Conservation (phyloP, 2,888 invertebrate species). For the Tenthredo amoena region DNA sequence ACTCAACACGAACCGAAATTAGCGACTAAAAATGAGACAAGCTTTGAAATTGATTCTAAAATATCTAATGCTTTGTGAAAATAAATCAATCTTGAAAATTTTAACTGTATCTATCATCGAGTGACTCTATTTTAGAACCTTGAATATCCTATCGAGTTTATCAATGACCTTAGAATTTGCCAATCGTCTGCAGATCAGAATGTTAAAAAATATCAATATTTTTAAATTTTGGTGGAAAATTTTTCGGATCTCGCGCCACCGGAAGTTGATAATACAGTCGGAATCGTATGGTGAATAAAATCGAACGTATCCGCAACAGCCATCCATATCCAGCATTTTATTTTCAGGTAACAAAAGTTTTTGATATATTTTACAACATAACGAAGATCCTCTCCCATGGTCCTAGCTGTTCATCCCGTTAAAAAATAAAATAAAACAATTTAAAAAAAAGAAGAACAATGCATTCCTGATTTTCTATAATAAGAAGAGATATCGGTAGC, state of each 20-base stretch:
- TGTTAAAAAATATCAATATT: not conserved
- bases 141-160: not conserved
- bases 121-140: not conserved
- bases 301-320: slow-evolving; percentile 49
- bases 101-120: not conserved
- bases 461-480: not conserved
- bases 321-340: slow-evolving; percentile 53
- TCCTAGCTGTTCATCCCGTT: not conserved
- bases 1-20: slow-evolving; percentile 40
- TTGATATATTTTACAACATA: slow-evolving; percentile 44
- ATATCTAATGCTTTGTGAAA: not conserved
- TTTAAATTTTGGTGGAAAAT: not conserved
- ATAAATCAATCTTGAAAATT: not conserved
- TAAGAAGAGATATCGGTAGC: not conserved
- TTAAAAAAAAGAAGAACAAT: not conserved
- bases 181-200: too few relatives aligned
- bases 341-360: slow-evolving; percentile 44
- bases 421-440: not conserved
- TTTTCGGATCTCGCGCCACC: not conserved
- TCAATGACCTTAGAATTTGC: not conserved
- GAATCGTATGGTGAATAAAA: not conserved
- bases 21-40: slow-evolving; percentile 33
- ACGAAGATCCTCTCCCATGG: not conserved
- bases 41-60: not conserved
- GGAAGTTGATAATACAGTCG: not conserved